Evolutionary conservation across 2,113 vertebrate genomes (phyloP).

Genomic region (Oreochromis tanganicae): DNA sequence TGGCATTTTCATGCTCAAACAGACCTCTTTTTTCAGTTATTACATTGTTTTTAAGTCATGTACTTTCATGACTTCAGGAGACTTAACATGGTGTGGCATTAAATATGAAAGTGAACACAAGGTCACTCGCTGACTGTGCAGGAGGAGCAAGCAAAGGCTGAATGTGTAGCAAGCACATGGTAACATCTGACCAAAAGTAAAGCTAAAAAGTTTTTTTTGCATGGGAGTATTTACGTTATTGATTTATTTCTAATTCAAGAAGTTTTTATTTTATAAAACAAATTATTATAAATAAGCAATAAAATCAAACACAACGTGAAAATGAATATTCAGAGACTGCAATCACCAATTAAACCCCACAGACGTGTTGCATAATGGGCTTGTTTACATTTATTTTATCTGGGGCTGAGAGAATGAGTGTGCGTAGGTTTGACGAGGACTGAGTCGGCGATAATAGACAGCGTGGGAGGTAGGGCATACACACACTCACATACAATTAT

Average conservation of each 20-base stretch:
- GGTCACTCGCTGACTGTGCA: not conserved
- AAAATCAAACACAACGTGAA: not conserved
- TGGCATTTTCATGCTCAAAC: conserved; percentile 25
- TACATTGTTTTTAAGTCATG: not conserved
- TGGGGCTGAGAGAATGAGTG: conserved; percentile 8
- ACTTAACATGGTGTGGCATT: not conserved
- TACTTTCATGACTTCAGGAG: not conserved
- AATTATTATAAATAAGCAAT: not conserved
- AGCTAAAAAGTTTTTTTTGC: not conserved
- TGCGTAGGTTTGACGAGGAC: conserved; percentile 18
- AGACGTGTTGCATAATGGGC: conserved; percentile 23
- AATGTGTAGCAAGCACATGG: not conserved
- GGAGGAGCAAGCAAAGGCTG: not conserved
- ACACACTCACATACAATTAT: not conserved
- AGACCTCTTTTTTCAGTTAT: not conserved
- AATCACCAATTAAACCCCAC: conserved; percentile 10
- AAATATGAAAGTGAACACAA: not conserved
- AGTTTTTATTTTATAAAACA: not conserved
- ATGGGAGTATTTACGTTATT: not conserved
- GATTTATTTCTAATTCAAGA: not conserved
- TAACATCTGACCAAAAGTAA: not conserved
- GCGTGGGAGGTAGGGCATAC: conserved; percentile 31
- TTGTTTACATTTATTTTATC: conserved; percentile 34
- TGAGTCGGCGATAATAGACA: conserved; percentile 13
- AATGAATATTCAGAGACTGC: not conserved